Conservation (phyloP, 2,888 invertebrate genomes). For the Blastobasis lacticolella region DNA sequence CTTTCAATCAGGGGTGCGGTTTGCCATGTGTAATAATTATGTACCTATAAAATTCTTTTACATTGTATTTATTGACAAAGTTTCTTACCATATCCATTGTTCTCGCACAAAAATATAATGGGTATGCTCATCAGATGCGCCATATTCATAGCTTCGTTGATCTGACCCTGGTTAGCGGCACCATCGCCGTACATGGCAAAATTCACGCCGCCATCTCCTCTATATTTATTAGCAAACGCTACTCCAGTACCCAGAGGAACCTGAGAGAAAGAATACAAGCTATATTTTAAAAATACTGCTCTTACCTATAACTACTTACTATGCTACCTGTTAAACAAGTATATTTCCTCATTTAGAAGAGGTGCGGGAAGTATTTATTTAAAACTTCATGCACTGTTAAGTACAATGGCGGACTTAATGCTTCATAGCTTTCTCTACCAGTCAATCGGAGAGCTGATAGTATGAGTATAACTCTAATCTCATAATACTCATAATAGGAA, state of each 20-base stretch:
- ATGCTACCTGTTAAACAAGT: neutral
- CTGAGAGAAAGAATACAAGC: conserved; percentile 48
- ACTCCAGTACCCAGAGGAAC: conserved; percentile 96
- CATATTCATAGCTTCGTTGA: conserved; percentile 95
- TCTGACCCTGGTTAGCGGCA: conserved; percentile 95
- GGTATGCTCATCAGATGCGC: conserved; percentile 96
- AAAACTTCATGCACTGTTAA: too few species aligned
- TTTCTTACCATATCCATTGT: conserved; percentile 93
- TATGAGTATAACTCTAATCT: too few species aligned
- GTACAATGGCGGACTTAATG: too few species aligned
- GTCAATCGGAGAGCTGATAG: too few species aligned
- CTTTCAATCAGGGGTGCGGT: too few species aligned
- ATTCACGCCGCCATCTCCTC: conserved; percentile 88
- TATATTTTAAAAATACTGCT: neutral
- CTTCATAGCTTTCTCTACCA: too few species aligned
- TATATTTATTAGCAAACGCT: conserved; percentile 93
- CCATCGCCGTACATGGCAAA: conserved; percentile 95
- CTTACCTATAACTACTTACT: neutral
- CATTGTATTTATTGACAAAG: neutral
- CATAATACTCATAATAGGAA: too few species aligned
- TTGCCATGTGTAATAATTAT: too few species aligned
- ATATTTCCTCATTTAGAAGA: too few species aligned
- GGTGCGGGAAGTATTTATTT: too few species aligned
- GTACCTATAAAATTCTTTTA: too few species aligned
- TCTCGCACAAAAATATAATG: conserved; percentile 96